Conservation (phyloP, 2,113 vertebrate genomes). For the Ceuthmochares aereus region DNA sequence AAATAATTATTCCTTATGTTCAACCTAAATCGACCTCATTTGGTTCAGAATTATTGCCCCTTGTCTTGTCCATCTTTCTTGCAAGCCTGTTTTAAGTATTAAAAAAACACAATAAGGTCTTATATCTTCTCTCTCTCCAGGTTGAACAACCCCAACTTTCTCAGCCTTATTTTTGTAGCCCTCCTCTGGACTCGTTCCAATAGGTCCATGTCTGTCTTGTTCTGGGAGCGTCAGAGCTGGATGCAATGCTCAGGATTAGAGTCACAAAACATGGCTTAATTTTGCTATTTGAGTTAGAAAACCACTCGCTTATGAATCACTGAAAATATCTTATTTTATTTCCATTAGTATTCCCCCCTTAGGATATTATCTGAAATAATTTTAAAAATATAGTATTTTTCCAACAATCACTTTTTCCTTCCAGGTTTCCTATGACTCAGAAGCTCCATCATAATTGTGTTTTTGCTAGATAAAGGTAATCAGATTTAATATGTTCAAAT, state of each 20-base stretch:
- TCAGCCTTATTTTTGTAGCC: background rate
- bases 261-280: background rate
- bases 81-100: background rate
- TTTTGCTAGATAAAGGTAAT: background rate
- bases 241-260: background rate
- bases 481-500: background rate
- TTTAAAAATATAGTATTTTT: background rate
- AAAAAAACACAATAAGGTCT: background rate
- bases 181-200: background rate
- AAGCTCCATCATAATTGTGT: background rate
- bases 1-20: background rate
- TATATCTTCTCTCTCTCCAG: background rate
- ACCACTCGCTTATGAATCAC: background rate
- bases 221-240: background rate
- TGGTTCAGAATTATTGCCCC: background rate
- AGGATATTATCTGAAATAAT: background rate
- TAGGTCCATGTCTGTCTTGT: rapidly evolving
- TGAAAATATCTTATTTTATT: background rate
- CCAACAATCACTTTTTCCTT: background rate
- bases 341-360: background rate
- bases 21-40: background rate
- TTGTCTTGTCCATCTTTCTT: background rate
- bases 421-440: background rate
- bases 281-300: background rate
- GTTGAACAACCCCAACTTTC: background rate